Evolutionary conservation across 2,113 vertebrate genomes (phyloP).

Genomic region (Hippolais icterina): DNA sequence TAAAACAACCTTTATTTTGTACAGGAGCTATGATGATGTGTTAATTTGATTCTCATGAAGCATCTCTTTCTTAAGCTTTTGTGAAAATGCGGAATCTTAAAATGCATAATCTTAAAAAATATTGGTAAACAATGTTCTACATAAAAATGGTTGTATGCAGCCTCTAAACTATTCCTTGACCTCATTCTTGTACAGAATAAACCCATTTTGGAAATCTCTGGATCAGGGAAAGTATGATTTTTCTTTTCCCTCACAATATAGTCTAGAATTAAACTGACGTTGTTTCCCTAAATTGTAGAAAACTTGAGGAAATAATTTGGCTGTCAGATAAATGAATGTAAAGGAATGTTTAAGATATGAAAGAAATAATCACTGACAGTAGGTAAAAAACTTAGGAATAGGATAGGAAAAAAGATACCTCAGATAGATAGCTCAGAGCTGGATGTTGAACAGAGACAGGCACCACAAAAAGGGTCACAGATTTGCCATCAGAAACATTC

Average conservation of each 20-base stretch:
- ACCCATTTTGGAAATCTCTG: neutral
- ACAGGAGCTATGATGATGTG: rapidly evolving
- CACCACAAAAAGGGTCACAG: neutral
- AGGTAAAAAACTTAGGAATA: neutral
- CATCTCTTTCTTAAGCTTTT: neutral
- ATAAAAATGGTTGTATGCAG: neutral
- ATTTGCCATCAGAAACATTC: neutral
- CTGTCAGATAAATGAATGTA: neutral
- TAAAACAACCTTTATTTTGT: neutral
- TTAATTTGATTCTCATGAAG: neutral
- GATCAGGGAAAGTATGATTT: neutral
- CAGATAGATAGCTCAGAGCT: neutral
- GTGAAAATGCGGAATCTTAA: neutral
- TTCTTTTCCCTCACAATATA: neutral
- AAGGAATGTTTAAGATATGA: neutral
- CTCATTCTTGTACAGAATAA: neutral
- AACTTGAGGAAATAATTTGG: neutral
- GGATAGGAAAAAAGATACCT: neutral
- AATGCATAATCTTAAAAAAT: too few species aligned
- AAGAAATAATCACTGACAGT: neutral
- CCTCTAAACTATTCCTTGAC: neutral
- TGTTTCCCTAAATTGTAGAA: neutral
- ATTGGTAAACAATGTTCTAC: neutral
- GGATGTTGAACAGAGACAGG: neutral
- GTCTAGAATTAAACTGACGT: neutral